These are phyloP conservation scores for Stenodema calcarata DNA, from an alignment of 2,888 invertebrate genomes.

Conservation along the genomic window DNA sequence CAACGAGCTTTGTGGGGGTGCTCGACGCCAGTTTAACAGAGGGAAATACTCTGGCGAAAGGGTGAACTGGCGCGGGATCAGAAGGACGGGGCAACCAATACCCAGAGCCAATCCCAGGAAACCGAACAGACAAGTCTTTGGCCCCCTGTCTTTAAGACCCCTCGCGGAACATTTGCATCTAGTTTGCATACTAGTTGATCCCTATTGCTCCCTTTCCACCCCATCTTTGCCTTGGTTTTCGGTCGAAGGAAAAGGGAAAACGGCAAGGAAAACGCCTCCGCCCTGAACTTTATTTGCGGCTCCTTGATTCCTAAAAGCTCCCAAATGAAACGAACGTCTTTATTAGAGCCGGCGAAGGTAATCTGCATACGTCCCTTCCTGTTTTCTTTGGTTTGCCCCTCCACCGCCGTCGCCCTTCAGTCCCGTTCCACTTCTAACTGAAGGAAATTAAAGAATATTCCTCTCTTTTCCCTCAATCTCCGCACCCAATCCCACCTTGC, in stretches of 20 bases:
- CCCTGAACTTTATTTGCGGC: conserved; percentile 58
- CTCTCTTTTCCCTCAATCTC: conserved; percentile 8
- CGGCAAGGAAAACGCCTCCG: neutral
- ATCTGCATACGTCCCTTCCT: conserved; percentile 56
- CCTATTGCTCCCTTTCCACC: conserved; percentile 52
- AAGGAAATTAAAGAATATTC: conserved; percentile 53
- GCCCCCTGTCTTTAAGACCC: conserved; percentile 46
- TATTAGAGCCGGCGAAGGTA: conserved; percentile 53
- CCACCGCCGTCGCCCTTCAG: neutral
- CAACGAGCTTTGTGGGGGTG: neutral
- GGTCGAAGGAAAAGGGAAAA: conserved; percentile 8
- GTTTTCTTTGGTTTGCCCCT: conserved; percentile 26
- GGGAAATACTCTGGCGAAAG: neutral
- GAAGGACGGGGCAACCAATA: neutral
- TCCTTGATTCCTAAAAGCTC: conserved; percentile 57
- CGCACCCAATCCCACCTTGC: conserved; percentile 21
- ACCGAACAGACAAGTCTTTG: conserved; percentile 49
- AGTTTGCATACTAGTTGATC: conserved; percentile 59
- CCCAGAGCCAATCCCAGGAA: conserved; percentile 39
- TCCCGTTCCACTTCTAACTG: conserved; percentile 1
- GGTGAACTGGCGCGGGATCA: neutral
- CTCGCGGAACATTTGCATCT: conserved; percentile 55
- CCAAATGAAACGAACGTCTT: conserved; percentile 57
- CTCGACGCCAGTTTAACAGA: neutral
- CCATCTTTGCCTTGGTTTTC: conserved; percentile 39